Conservation (phyloP, 1,140 invertebrate species). For the Ceratoteleas bidentatus region DNA sequence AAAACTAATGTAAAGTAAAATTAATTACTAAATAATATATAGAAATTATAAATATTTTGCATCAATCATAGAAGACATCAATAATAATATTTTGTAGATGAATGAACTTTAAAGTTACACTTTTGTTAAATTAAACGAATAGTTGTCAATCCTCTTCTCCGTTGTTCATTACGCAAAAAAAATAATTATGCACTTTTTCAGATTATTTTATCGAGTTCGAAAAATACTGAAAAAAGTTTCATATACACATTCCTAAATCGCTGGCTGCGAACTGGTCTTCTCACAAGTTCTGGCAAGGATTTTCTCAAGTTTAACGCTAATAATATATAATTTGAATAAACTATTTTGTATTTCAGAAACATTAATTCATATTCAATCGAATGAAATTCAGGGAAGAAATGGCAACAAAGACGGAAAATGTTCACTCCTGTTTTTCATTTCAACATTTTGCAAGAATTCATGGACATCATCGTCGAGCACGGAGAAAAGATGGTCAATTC, state of each 20-base stretch:
- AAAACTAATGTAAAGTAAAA: too few species aligned
- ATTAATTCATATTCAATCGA: too few species aligned
- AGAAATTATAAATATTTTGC: too few species aligned
- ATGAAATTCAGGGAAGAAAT: conserved; percentile 81
- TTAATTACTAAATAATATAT: too few species aligned
- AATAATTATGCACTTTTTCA: neutral
- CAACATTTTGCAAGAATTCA: conserved; percentile 90
- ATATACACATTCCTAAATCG: neutral
- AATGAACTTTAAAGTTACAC: too few species aligned
- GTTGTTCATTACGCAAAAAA: neutral
- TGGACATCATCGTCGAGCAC: conserved; percentile 75
- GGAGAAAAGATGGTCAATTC: conserved; percentile 34
- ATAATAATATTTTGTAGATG: too few species aligned
- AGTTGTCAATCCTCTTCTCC: too few species aligned
- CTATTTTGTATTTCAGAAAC: too few species aligned
- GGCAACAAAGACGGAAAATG: conserved; percentile 90
- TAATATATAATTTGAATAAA: too few species aligned
- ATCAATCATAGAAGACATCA: too few species aligned
- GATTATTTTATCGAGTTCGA: neutral
- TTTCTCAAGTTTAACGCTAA: too few species aligned
- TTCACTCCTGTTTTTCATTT: conserved; percentile 95
- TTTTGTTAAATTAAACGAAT: too few species aligned
- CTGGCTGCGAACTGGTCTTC: neutral
- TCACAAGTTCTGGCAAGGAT: neutral
- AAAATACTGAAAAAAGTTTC: neutral